These are phyloP conservation scores for Epizoanthus rinbou DNA, from an alignment of 92 coral and sea anemone species.

Conservation along the genomic window DNA sequence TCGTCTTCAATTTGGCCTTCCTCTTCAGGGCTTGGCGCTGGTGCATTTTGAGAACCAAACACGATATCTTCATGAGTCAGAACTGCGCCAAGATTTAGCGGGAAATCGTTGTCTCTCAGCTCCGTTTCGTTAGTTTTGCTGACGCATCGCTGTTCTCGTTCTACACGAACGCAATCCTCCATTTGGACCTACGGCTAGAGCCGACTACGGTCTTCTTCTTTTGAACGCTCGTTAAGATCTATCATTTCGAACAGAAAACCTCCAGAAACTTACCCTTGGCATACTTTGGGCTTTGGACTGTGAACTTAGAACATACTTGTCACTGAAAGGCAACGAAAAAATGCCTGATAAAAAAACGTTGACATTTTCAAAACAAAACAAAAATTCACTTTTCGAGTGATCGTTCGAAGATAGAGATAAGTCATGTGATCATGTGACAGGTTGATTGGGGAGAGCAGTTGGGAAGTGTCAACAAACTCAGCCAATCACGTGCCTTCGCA, in stretches of 20 bases:
- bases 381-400: constrained; percentile 22
- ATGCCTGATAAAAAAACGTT: constrained; percentile 23
- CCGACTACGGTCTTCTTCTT: background rate
- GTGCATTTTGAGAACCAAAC: constrained; percentile 28
- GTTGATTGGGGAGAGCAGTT: constrained; percentile 20
- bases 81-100: constrained; percentile 10
- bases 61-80: constrained; percentile 6
- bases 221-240: background rate
- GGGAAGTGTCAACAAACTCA: constrained; percentile 62
- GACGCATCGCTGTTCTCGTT: constrained; percentile 4
- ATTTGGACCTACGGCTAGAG: background rate
- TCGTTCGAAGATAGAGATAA: constrained; percentile 11
- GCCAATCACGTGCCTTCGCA: constrained; percentile 60
- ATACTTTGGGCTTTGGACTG: constrained; percentile 4
- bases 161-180: constrained; percentile 28
- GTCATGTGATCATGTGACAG: constrained; percentile 68
- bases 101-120: background rate
- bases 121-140: background rate
- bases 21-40: constrained; percentile 25
- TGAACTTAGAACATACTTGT: constrained; percentile 7
- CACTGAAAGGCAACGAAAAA: background rate
- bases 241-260: constrained; percentile 2
- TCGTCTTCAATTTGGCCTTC: constrained; percentile 3
- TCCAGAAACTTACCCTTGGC: background rate
- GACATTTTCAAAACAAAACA: constrained; percentile 35